Evolutionary conservation across 2,888 invertebrate genomes (phyloP).

Genomic region (Eustalomyia histrio): DNA sequence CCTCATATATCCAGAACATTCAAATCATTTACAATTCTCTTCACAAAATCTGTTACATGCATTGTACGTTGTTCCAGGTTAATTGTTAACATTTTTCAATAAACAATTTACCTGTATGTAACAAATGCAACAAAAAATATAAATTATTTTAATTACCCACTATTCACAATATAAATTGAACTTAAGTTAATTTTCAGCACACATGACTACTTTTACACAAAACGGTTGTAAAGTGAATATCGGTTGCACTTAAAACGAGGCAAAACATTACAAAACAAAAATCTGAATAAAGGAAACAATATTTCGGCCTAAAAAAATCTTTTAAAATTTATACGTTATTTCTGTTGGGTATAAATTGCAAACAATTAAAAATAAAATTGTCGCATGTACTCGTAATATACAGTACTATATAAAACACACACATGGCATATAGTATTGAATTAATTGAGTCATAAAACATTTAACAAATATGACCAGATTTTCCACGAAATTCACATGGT

Average conservation of each 20-base stretch:
- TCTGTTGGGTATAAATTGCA: slow-evolving; percentile 50
- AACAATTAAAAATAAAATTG: slow-evolving; percentile 61
- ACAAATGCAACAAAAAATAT: slow-evolving; percentile 4
- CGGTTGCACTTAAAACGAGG: neutral
- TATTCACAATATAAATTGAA: slow-evolving; percentile 52
- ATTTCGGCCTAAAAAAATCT: slow-evolving; percentile 55
- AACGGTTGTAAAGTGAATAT: slow-evolving; percentile 25
- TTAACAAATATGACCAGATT: slow-evolving; percentile 65
- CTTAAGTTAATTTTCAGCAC: slow-evolving; percentile 51
- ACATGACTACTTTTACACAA: slow-evolving; percentile 14
- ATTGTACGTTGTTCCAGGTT: slow-evolving; percentile 4
- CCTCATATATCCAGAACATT: neutral
- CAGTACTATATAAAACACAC: neutral
- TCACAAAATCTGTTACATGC: neutral
- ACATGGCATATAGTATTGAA: slow-evolving; percentile 30
- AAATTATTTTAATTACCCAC: slow-evolving; percentile 49
- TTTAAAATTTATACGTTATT: slow-evolving; percentile 57
- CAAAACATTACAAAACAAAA: neutral
- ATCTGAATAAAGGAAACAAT: slow-evolving; percentile 49
- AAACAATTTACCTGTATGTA: neutral
- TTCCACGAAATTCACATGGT: slow-evolving; percentile 60
- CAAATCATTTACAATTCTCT: neutral
- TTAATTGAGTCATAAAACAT: slow-evolving; percentile 65
- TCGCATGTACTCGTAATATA: slow-evolving; percentile 35
- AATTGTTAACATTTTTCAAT: slow-evolving; percentile 37